Conservation (phyloP, 2,797 vertebrate species). For the Schizopygopsis pylzovi region DNA sequence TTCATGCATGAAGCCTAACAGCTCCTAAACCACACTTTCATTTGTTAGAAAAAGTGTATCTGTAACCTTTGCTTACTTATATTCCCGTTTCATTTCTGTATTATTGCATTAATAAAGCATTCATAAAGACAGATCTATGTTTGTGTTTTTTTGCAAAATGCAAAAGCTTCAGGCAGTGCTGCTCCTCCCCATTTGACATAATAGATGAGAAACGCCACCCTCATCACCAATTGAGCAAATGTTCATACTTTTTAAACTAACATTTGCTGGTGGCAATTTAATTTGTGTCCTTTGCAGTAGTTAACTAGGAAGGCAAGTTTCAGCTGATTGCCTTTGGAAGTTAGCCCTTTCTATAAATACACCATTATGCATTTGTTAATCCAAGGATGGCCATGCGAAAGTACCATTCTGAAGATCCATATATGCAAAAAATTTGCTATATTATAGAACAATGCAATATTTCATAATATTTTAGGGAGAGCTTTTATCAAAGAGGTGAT, state of each 20-base stretch:
- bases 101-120: slow-evolving; percentile 29
- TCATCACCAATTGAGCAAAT: no score
- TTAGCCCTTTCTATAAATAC: no score
- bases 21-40: neutral
- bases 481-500: neutral
- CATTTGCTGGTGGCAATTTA: no score
- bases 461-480: neutral
- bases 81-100: neutral
- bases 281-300: no score
- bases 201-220: no score
- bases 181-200: neutral
- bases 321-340: no score
- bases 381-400: no score
- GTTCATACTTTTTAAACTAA: no score
- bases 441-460: neutral
- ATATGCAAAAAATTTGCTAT: neutral
- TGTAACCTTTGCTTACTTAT: neutral
- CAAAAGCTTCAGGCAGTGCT: neutral
- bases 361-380: no score
- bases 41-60: neutral
- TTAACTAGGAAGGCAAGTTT: no score
- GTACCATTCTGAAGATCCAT: neutral
- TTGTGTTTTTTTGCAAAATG: neutral
- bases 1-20: neutral
- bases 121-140: slow-evolving; percentile 29